Base-by-base conservation (phyloP, 2,113 vertebrate genomes). In the Xyliphius kryptos region DNA sequence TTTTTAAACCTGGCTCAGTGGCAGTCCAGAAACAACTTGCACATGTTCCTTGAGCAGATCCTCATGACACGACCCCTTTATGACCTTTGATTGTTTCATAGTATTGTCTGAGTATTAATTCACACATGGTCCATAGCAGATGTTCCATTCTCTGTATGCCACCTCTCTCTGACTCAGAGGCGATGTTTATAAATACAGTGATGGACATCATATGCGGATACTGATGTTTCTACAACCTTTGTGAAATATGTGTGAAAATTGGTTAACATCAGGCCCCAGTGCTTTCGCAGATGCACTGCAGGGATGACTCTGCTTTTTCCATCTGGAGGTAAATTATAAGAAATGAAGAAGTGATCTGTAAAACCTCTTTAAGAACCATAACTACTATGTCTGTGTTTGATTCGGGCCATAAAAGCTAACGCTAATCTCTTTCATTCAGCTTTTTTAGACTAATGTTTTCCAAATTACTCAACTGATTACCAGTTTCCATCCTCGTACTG, bases 31-130 rank as follows among this genome's bases (percentile, higher is more conserved):
- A 38, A 43, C 15, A 50, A 50, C 47, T 66, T 6, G 1, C 64
- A 66, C 55, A 58, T 59, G 64, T 52, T 67, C 11, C 26, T 20
- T 59, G 15, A 59, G 48, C 48, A 14, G 49, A 52, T 61, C 17
- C 32, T 61, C 32, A 13, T 61, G 36, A 61, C 20, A 9, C n/a
- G 59, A 61, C 59, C 36, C 32, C 47, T 61, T 13, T 50, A 26
- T 61, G 59, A 61, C 46, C 32, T 9, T 61, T 50, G 32, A 40
- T 21, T 50, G 59, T 61, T 61, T 61, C 8, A 21, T 26, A 49
- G 15, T 11, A 61, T 37, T 10, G n/a, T 5, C 6, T 21, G 17
- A 2, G 20, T 50, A 40, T 44, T 49, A 52, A 36, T 22, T 59
- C 21, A 6, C 55, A 66, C 44, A 26, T 59, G 56, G 22, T 66